A percentile compares a stretch with the other conserved stretches of the same genome.
Conservation (phyloP, 2,113 vertebrate genomes). For the Tympanuchus pallidicinctus region DNA sequence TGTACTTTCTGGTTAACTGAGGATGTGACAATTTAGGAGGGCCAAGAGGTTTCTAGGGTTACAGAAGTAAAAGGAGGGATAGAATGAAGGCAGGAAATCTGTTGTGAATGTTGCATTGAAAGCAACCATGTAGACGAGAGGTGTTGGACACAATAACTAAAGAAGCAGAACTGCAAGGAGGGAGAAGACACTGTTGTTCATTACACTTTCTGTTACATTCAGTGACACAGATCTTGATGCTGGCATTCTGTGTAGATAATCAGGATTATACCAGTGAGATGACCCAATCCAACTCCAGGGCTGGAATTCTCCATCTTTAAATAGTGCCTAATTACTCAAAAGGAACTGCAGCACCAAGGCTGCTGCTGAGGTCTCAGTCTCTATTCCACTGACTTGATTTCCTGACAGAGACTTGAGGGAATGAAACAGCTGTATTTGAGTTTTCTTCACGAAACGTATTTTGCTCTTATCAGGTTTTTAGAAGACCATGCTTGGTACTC, state of each 20-base stretch:
- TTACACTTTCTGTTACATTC: background rate
- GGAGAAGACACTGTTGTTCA: constrained; percentile 11
- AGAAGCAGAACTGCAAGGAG: constrained; percentile 24
- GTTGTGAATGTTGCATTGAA: background rate
- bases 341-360: background rate
- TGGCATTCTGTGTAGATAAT: constrained; percentile 26
- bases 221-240: background rate
- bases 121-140: background rate
- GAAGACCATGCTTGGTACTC: background rate
- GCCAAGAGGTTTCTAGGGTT: background rate
- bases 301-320: constrained; percentile 32
- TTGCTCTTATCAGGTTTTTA: background rate
- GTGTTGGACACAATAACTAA: background rate
- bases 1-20: background rate
- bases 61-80: background rate
- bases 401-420: background rate
- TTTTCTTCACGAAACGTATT: background rate
- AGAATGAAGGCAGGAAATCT: background rate
- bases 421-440: background rate
- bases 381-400: background rate
- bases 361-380: background rate
- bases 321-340: constrained; percentile 25
- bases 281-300: background rate
- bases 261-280: background rate
- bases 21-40: background rate